phyloP scores from a whole-genome alignment of 2,888 invertebrate genomes.

The Cephus rjabovi region DNA sequence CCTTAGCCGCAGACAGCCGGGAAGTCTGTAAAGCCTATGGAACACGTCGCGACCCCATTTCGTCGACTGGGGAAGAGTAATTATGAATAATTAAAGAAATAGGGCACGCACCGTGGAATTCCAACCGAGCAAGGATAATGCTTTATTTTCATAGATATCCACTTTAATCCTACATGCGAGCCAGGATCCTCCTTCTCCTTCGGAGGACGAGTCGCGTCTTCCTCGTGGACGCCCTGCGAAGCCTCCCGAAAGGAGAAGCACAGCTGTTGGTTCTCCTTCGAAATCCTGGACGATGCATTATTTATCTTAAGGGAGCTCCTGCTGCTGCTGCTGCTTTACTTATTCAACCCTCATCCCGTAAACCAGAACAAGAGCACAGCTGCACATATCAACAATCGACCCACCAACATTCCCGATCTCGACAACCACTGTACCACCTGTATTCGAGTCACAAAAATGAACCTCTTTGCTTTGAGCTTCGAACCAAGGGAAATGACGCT shows the following conservation, averaged over 20 bases:
- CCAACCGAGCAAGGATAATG: neutral
- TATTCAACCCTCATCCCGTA: slow-evolving; percentile 12
- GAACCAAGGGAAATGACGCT: no score
- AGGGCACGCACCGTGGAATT: neutral
- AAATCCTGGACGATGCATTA: neutral
- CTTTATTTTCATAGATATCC: neutral
- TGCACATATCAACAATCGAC: no score
- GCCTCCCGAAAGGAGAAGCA: neutral
- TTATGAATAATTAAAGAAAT: slow-evolving; percentile 2
- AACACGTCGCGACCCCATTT: neutral
- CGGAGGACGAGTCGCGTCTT: neutral
- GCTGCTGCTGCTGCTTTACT: slow-evolving; percentile 47
- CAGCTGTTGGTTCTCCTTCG: neutral
- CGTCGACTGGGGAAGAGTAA: neutral
- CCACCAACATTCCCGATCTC: no score
- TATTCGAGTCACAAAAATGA: no score
- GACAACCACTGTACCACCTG: no score
- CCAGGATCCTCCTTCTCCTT: neutral
- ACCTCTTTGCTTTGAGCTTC: no score
- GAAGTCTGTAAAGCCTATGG: neutral
- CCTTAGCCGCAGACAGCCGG: neutral
- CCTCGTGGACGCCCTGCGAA: neutral
- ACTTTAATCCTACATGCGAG: neutral
- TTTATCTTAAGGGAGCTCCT: neutral
- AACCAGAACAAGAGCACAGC: no score